Evolutionary conservation across 2,113 vertebrate species (phyloP), one percentile per base, ranked within the genome.

Genomic region (Bubo bubo): DNA sequence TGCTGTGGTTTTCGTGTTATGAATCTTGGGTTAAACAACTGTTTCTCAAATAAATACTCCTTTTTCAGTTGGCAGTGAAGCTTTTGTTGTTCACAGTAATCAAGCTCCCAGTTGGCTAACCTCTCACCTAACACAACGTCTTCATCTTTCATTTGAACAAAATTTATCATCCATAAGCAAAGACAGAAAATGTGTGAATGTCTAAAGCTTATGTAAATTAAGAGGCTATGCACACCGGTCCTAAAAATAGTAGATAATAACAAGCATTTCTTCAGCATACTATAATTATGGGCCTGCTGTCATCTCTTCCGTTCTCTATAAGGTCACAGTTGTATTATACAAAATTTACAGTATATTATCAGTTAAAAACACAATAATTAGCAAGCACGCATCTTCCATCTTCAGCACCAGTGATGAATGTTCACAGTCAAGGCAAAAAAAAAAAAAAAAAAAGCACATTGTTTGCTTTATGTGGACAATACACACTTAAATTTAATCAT

Each of bases 211-310:
- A 98, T 98, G 98, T 97, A 98, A 98, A 98, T 98, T 98, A 98
- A 98, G 98, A 97, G 97, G 95, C 97, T 97, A 96, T 74, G 97
- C 91, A 98, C 70, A 37, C 93, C 74, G 32, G 88, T 98, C 98
- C 98, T 98, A 98, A 98, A 98, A 98, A 98, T 98, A 98, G 98
- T 97, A 98, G 97, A 98, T 98, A 98, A 98, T 98, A 98, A 98
- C 92, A 98, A 98, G 97, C 97, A 97, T 98, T 98, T 98, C 97
- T 98, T 98, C 93, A 95, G 92, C 95, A 96, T 95, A 91, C 93
- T 94, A 53, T 98, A 98, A 98, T 98, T 98, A 98, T 80, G 89
- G 95, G 94, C 88, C 80, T 97, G 95, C 96, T 98, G 98, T 98
- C 98, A 98, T 95, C 95, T 97, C 95, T 97, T 96, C 95, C 91